phyloP scores from a whole-genome alignment of 1,140 invertebrate genomes.

The Gyrodactylus salaris region DNA sequence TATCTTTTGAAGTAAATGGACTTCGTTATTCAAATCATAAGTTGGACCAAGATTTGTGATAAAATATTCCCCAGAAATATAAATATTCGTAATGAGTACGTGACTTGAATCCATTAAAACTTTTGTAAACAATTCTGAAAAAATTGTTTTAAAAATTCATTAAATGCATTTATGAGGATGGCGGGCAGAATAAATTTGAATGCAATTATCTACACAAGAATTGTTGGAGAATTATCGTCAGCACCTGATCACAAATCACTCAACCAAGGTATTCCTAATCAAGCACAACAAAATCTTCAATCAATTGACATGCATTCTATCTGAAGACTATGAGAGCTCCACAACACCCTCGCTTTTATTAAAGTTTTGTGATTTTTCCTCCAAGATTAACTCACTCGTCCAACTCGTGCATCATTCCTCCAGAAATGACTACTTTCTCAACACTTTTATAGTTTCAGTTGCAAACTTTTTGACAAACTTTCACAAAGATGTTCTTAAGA shows the following conservation, averaged over 20 bases:
- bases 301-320: too few species aligned
- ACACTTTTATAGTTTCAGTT: background rate
- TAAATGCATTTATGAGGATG: too few species aligned
- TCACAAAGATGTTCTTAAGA: background rate
- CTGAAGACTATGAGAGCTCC: too few species aligned
- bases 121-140: too few species aligned
- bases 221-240: background rate
- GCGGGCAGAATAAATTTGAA: background rate
- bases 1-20: background rate
- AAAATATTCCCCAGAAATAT: too few species aligned
- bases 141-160: too few species aligned
- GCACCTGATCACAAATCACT: background rate
- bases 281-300: too few species aligned
- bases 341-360: background rate
- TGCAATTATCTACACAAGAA: background rate
- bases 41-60: too few species aligned
- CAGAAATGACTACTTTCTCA: background rate
- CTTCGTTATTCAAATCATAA: too few species aligned
- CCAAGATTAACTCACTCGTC: background rate
- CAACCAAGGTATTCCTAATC: background rate
- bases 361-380: background rate
- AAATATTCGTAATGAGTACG: too few species aligned
- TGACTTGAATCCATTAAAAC: too few species aligned
- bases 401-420: background rate
- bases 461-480: background rate